Base-by-base conservation (phyloP, 2,113 vertebrate species). In the Cyanoramphus novaezelandiae region DNA sequence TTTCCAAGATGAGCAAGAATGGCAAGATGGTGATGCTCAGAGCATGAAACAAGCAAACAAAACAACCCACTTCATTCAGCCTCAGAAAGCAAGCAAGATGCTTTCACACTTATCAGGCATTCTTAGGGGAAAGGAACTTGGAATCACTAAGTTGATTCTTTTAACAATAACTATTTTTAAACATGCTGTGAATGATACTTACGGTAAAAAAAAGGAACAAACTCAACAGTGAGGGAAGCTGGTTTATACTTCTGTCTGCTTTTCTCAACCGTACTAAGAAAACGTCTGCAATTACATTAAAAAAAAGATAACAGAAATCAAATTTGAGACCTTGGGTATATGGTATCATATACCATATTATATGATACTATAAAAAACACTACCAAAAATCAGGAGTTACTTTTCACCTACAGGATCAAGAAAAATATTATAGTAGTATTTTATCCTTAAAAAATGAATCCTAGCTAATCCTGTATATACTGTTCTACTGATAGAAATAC, bases 161-260 rank as follows among this genome's bases (percentile, higher is more conserved):
- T 29, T 35, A 78, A 41, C 90, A 27, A 44, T 44, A 11, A 39
- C 13, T 25, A 31, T 20, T 92, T 82, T 72, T 17, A 71, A 88
- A 53, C 13, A 70, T 13, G 50, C 31, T 59, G 37, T 53, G 43
- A 37, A 28, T 17, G 37, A 81, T 97, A 99, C 99, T 99, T 97
- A 99, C 99, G 99, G 95, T 99, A 99, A 98, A 99, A 99, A 97
- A 99, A 99, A 89, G 99, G 99, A 84, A 99, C 98, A 96, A 99
- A 99, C 91, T 99, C 99, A 63, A 99, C 99, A 19, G 99, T 99
- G 87, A 99, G 99, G 20, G 98, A 98, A 79, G 99, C 99, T 49
- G 99, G 99, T 93, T 99, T 99, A 96, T 99, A 99, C 91, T 99
- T 99, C 98, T 99, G 99, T 97, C 99, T 98, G 98, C 98, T 99